Evolutionary conservation across 2,113 vertebrate species (phyloP).

Genomic region (Nibea coibor): DNA sequence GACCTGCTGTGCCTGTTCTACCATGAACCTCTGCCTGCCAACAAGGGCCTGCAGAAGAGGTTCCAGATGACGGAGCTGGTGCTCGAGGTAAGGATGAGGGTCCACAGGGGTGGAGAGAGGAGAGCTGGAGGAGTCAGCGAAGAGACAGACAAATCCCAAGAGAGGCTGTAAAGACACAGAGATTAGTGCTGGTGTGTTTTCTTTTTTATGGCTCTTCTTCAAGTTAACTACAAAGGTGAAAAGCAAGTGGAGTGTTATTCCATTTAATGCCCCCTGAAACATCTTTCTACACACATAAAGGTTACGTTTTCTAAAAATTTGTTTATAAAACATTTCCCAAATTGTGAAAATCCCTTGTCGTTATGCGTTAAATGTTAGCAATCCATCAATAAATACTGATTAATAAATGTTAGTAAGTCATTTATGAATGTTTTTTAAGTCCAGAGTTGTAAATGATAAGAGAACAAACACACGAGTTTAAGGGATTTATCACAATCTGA

Average conservation of each 20-base stretch:
- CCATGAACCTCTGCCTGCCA: conserved; percentile 87
- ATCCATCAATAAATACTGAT: too few species aligned
- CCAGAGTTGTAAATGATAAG: too few species aligned
- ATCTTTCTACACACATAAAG: background rate
- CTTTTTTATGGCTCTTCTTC: too few species aligned
- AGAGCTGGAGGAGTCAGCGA: background rate
- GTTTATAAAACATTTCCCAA: background rate
- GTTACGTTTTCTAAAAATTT: background rate
- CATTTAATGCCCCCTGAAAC: background rate
- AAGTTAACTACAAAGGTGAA: background rate
- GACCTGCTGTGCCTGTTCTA: conserved; percentile 94
- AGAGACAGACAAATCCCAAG: background rate
- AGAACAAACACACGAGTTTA: too few species aligned
- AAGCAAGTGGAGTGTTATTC: background rate
- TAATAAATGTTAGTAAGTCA: too few species aligned
- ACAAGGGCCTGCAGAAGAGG: conserved; percentile 90
- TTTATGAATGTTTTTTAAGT: too few species aligned
- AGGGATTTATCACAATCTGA: too few species aligned
- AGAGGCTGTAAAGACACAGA: background rate
- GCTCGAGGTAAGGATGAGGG: conserved; percentile 90
- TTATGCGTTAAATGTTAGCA: too few species aligned
- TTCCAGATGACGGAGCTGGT: conserved; percentile 96
- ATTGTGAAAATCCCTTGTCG: background rate
- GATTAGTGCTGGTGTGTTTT: background rate
- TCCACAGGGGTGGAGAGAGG: background rate